Percentiles rank a stretch among this genome's conserved stretches.
phyloP scores from a whole-genome alignment of 2,113 vertebrate genomes.

The Otolemur garnettii region DNA sequence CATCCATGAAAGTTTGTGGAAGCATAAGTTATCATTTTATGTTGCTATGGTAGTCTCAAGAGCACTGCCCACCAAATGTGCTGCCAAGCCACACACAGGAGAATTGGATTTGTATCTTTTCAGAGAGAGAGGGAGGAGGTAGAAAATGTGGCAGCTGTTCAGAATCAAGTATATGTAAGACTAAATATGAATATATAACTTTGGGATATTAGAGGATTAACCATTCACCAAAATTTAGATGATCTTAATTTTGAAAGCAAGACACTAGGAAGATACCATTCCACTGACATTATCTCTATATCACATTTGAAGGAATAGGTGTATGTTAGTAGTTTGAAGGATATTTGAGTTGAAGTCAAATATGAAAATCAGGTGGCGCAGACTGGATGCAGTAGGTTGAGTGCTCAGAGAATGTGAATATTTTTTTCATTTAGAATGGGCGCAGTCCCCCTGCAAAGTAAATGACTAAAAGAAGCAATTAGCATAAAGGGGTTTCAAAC shows the following conservation, averaged over 20 bases:
- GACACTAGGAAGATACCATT: neutral
- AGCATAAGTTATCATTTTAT: neutral
- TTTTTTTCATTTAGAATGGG: neutral
- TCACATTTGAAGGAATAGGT: neutral
- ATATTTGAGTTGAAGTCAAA: slow-evolving; percentile 19
- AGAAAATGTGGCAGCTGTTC: neutral
- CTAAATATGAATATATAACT: neutral
- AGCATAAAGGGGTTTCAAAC: slow-evolving; percentile 51
- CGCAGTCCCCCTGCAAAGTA: slow-evolving; percentile 40
- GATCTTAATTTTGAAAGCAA: neutral
- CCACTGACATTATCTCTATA: neutral
- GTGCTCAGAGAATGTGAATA: neutral
- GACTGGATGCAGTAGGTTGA: neutral
- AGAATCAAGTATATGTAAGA: neutral
- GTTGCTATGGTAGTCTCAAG: neutral
- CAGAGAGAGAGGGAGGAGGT: neutral
- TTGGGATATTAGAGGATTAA: neutral
- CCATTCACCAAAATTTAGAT: neutral
- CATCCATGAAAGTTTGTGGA: neutral
- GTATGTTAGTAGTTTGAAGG: neutral
- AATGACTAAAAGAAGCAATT: slow-evolving; percentile 60
- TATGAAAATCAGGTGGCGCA: neutral
- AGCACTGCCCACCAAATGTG: neutral
- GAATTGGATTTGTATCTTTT: neutral
- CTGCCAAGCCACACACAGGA: neutral